A percentile compares a stretch with the other conserved stretches of the same genome.
Evolutionary conservation across 2,888 invertebrate species (phyloP).

Genomic region (Cataglyphis cursor): DNA sequence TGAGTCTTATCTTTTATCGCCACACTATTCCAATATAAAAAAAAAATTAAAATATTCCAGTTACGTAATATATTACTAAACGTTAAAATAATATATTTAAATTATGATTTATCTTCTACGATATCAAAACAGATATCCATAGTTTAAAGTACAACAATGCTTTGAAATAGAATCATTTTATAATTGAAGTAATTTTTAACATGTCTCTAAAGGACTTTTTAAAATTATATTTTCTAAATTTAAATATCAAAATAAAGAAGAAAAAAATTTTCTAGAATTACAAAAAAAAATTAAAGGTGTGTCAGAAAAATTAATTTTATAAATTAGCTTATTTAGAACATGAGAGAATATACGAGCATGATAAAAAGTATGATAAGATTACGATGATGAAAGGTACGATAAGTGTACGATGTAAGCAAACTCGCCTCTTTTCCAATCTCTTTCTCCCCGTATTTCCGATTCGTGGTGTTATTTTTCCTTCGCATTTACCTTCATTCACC

Average conservation of each 20-base stretch:
- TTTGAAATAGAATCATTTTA: background rate
- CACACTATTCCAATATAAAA: background rate
- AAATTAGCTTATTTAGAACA: background rate
- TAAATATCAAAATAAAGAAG: background rate
- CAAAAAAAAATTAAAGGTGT: background rate
- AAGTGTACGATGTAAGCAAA: slow-evolving; percentile 11
- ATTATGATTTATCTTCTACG: background rate
- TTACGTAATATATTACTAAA: slow-evolving; percentile 2
- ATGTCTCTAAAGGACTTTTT: background rate
- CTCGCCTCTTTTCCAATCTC: slow-evolving; percentile 13
- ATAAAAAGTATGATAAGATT: background rate
- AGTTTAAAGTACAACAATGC: background rate
- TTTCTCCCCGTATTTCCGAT: slow-evolving; percentile 26
- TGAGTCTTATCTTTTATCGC: background rate
- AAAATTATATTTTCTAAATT: background rate
- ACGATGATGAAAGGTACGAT: background rate
- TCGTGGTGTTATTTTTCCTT: slow-evolving; percentile 43
- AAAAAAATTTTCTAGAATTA: background rate
- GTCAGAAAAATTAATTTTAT: background rate
- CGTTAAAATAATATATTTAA: background rate
- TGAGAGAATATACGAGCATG: background rate
- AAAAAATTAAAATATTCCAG: background rate
- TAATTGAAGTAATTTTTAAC: background rate
- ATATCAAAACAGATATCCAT: background rate
- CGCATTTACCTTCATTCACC: slow-evolving; percentile 52